Conservation (phyloP, 1,140 invertebrate genomes). For the Megalonaias nervosa region DNA sequence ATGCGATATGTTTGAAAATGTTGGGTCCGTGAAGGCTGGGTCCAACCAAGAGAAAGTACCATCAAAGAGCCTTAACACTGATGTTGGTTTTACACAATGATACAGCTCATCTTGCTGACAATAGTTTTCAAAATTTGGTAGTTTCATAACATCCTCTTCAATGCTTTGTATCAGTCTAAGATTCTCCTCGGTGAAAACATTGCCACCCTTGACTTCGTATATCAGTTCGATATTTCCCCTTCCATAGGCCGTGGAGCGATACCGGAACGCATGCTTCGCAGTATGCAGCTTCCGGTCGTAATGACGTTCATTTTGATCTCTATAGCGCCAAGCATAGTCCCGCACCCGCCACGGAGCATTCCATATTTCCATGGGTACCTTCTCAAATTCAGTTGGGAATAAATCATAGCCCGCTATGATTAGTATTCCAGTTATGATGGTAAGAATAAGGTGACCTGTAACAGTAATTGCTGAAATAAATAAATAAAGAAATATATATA, state of each 20-base stretch:
- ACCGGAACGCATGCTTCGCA: slow-evolving; percentile 16
- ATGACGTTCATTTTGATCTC: slow-evolving; percentile 9
- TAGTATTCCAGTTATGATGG: slow-evolving; percentile 44
- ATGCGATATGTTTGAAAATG: slow-evolving; percentile 35
- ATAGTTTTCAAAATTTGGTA: slow-evolving; percentile 26
- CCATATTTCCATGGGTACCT: slow-evolving; percentile 42
- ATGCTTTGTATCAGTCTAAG: slow-evolving; percentile 35
- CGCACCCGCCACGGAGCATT: slow-evolving; percentile 36
- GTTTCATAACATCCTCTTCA: slow-evolving; percentile 28
- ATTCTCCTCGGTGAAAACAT: slow-evolving; percentile 36
- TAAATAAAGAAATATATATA: too few relatives aligned
- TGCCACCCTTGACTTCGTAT: slow-evolving; percentile 26
- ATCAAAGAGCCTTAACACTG: slow-evolving; percentile 45
- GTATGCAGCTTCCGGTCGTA: slow-evolving; percentile 18
- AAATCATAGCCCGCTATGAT: slow-evolving; percentile 40
- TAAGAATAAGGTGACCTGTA: slow-evolving; percentile 31
- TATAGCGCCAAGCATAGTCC: slow-evolving; percentile 32
- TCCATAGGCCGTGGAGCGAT: slow-evolving; percentile 6
- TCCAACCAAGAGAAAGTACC: slow-evolving; percentile 30
- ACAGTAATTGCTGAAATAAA: slow-evolving; percentile 31
- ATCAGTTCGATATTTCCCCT: slow-evolving; percentile 22
- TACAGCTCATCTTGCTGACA: slow-evolving; percentile 27
- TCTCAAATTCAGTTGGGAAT: slow-evolving; percentile 46
- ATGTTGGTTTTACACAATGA: slow-evolving; percentile 27
- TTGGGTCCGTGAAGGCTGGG: slow-evolving; percentile 40